Evolutionary conservation across 2,113 vertebrate species (phyloP).

Genomic region (Centrocercus urophasianus): DNA sequence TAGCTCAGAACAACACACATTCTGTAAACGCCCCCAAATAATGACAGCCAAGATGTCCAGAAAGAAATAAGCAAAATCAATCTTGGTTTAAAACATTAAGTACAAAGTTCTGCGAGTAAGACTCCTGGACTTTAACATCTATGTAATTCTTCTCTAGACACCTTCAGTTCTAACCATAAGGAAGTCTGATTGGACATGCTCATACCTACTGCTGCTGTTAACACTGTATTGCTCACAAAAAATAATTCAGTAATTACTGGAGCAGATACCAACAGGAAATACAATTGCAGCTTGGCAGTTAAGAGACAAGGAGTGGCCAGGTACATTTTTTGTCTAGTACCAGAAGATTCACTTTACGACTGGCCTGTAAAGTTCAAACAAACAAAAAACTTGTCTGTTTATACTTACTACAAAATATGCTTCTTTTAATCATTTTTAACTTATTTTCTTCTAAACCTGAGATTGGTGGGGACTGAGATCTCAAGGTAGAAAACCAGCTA

Average conservation of each 20-base stretch:
- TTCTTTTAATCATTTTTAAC: neutral
- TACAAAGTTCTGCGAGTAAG: neutral
- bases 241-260: neutral
- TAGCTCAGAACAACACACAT: neutral
- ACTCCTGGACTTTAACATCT: neutral
- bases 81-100: neutral
- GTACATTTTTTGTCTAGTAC: neutral
- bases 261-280: neutral
- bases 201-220: neutral
- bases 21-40: neutral
- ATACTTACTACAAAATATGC: neutral
- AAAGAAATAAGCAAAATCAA: neutral
- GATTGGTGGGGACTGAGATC: neutral
- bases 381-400: neutral
- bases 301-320: neutral
- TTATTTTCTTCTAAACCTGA: neutral
- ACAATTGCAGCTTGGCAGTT: neutral
- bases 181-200: neutral
- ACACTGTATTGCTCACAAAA: neutral
- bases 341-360: neutral
- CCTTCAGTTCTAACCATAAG: neutral
- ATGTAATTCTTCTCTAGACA: neutral
- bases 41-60: neutral
- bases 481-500: neutral
- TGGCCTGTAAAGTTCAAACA: neutral